Conservation (phyloP, 1,140 invertebrate species). For the Diprion similis region DNA sequence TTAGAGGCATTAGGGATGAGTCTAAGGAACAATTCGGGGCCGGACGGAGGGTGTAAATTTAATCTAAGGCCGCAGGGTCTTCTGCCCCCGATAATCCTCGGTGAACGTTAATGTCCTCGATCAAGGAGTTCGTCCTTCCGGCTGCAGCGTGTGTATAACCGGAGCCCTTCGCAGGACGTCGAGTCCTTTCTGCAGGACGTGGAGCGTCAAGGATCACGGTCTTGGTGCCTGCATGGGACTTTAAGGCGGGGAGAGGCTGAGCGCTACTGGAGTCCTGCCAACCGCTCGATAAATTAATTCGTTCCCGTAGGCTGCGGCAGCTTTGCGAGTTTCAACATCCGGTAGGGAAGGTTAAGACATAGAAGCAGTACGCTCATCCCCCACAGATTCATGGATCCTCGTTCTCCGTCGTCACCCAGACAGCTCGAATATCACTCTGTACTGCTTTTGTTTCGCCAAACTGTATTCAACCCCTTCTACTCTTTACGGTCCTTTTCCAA, state of each 20-base stretch:
- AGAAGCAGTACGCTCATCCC: too few relatives aligned
- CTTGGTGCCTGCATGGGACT: background rate
- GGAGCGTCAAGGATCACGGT: background rate
- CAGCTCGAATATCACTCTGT: too few relatives aligned
- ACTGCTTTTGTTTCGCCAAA: too few relatives aligned
- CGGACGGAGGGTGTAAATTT: background rate
- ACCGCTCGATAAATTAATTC: slow-evolving; percentile 4
- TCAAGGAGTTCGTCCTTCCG: too few relatives aligned
- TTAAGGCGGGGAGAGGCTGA: background rate
- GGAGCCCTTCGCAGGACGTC: background rate
- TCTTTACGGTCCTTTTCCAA: too few relatives aligned
- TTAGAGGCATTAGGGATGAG: background rate
- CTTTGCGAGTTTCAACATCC: background rate
- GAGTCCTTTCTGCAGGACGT: background rate
- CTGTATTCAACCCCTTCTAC: too few relatives aligned
- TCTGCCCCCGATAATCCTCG: background rate
- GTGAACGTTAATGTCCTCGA: too few relatives aligned
- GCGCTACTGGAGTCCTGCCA: background rate
- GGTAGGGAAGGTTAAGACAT: background rate
- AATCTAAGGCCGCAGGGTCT: background rate
- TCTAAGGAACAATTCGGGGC: too few relatives aligned
- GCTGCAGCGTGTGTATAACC: too few relatives aligned
- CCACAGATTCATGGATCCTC: too few relatives aligned
- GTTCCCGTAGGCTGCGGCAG: background rate
- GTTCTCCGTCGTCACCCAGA: too few relatives aligned